These are phyloP conservation scores for Strix uralensis DNA, from an alignment of 2,113 vertebrate genomes.

Conservation along the genomic window DNA sequence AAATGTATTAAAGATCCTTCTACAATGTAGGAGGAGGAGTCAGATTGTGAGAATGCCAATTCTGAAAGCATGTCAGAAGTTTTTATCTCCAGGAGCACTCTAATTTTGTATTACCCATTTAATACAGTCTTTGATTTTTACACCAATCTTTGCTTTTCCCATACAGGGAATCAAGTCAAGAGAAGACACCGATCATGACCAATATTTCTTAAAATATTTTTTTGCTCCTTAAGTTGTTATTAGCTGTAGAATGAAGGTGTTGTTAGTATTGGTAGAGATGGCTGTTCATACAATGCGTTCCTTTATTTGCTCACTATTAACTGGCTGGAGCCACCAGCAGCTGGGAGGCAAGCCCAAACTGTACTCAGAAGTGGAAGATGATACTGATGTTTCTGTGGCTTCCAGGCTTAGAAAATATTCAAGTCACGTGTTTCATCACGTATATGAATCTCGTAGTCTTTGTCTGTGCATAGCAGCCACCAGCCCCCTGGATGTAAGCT, in stretches of 20 bases:
- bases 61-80: neutral
- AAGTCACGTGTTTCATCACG: neutral
- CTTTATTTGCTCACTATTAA: neutral
- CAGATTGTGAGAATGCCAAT: neutral
- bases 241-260: neutral
- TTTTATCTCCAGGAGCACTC: neutral
- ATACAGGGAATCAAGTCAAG: neutral
- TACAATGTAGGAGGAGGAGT: neutral
- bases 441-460: neutral
- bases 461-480: neutral
- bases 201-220: neutral
- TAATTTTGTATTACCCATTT: neutral
- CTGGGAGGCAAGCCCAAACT: neutral
- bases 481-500: neutral
- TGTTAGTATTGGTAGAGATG: neutral
- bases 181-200: neutral
- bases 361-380: neutral
- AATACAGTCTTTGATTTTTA: neutral
- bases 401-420: neutral
- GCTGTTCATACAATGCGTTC: neutral
- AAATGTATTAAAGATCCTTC: neutral
- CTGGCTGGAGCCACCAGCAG: neutral
- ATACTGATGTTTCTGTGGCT: neutral
- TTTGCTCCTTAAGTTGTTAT: neutral
- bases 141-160: neutral